A percentile compares a stretch with the other conserved stretches of the same genome.
These are phyloP conservation scores for Hemaris fuciformis DNA, from an alignment of 2,888 invertebrate species.

Conservation along the genomic window DNA sequence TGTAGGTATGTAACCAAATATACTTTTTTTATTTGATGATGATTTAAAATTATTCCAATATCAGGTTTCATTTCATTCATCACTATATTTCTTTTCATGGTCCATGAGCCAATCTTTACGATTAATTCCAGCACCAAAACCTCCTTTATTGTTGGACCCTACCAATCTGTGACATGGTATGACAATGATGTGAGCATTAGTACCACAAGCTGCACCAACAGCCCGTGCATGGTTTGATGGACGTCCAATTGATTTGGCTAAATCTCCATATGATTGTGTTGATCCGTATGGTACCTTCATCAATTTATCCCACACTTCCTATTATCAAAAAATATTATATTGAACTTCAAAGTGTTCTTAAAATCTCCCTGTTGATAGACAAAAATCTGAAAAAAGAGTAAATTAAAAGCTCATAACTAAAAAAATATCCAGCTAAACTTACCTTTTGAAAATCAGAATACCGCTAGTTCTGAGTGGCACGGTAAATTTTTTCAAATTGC, in stretches of 20 bases:
- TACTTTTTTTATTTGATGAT: too few species aligned
- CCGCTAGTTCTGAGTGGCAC: slow-evolving; percentile 62
- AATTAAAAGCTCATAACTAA: not conserved
- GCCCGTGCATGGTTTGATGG: slow-evolving; percentile 62
- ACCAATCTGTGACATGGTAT: slow-evolving; percentile 71
- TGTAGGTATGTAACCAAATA: too few species aligned
- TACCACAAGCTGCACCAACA: slow-evolving; percentile 68
- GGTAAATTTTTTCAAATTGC: slow-evolving; percentile 57
- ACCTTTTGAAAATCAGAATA: slow-evolving; percentile 73
- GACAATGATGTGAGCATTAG: slow-evolving; percentile 60
- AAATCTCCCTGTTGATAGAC: too few species aligned
- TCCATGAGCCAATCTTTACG: slow-evolving; percentile 78
- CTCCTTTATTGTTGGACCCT: slow-evolving; percentile 61
- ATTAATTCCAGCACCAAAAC: slow-evolving; percentile 76
- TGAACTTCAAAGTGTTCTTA: too few species aligned
- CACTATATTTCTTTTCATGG: slow-evolving; percentile 55
- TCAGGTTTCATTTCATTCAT: not conserved
- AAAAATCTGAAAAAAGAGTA: too few species aligned
- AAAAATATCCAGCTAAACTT: slow-evolving; percentile 12
- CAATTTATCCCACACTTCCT: slow-evolving; percentile 69
- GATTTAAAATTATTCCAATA: not conserved
- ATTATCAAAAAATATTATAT: slow-evolving; percentile 20
- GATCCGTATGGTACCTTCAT: slow-evolving; percentile 59
- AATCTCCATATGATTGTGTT: slow-evolving; percentile 61
- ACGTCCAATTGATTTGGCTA: slow-evolving; percentile 60